These are phyloP conservation scores for Eledone cirrhosa DNA, from an alignment of 2,888 invertebrate genomes.

Conservation along the genomic window DNA sequence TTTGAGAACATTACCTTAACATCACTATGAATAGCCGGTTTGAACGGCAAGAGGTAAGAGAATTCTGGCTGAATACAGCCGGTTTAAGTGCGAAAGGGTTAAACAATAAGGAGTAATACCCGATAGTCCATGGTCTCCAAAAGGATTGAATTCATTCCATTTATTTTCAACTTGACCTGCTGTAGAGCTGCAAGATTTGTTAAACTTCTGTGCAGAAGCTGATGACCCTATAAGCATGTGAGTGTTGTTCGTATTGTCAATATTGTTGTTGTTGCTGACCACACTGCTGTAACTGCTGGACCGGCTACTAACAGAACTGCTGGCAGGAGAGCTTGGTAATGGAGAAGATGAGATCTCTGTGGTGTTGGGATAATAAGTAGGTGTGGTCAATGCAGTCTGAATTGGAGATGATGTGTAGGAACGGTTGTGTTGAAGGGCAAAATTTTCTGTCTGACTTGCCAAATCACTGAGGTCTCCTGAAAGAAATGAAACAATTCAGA, in stretches of 20 bases:
- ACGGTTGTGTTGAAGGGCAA: conserved; percentile 55
- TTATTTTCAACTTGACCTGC: conserved; percentile 3
- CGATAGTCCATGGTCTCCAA: conserved; percentile 43
- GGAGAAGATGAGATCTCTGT: conserved; percentile 20
- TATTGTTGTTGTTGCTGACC: conserved; percentile 51
- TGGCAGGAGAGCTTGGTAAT: conserved; percentile 46
- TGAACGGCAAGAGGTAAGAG: no score
- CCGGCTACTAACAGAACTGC: conserved; percentile 44
- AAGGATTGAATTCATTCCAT: conserved; percentile 39
- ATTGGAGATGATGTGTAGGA: conserved; percentile 34
- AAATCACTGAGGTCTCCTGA: conserved; percentile 59
- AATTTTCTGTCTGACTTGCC: conserved; percentile 59
- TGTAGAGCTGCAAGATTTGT: neutral
- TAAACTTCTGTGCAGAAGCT: conserved; percentile 29
- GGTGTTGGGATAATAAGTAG: conserved; percentile 18
- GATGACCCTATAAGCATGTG: conserved; percentile 35
- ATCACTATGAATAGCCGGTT: no score
- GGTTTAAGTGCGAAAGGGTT: no score
- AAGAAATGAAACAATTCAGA: conserved; percentile 27
- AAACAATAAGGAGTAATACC: conserved; percentile 30
- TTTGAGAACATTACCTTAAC: no score
- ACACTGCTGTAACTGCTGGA: conserved; percentile 61
- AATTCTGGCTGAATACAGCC: no score
- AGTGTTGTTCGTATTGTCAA: conserved; percentile 38
- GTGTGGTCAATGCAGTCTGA: conserved; percentile 27